Conservation (phyloP, 2,113 vertebrate species). For the Orycteropus afer region DNA sequence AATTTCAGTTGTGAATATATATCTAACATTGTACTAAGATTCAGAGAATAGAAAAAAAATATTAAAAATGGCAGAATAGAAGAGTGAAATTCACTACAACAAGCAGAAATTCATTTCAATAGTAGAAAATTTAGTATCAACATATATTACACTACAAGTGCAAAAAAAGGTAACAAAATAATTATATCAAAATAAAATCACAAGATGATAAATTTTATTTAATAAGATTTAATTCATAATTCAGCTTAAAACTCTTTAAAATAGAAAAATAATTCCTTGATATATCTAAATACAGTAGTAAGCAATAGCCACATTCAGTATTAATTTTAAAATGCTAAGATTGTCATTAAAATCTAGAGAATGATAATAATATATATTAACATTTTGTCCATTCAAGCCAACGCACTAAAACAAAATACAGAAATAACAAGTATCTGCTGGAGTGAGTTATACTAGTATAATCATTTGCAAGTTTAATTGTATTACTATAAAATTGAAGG, state of each 20-base stretch:
- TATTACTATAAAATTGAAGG: slow-evolving; percentile 14
- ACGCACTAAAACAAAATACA: neutral
- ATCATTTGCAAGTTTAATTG: neutral
- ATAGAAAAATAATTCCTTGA: neutral
- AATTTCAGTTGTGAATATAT: neutral
- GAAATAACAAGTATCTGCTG: neutral
- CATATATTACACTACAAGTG: neutral
- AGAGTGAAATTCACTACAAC: neutral
- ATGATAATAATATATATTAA: neutral
- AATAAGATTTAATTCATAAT: neutral
- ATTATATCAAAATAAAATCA: neutral
- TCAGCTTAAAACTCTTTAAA: neutral
- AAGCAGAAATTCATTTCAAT: neutral
- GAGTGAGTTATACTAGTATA: neutral
- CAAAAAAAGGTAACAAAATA: neutral
- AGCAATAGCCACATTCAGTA: neutral
- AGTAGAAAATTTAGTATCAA: neutral
- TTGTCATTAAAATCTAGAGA: neutral
- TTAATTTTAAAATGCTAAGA: slow-evolving; percentile 15
- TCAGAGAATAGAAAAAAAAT: neutral
- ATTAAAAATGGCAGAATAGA: neutral
- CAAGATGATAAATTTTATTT: neutral
- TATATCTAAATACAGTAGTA: neutral
- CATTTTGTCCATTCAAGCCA: neutral
- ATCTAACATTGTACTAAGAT: neutral